These are phyloP conservation scores for Diarsia rubi DNA, from an alignment of 2,888 invertebrate genomes.

Conservation along the genomic window DNA sequence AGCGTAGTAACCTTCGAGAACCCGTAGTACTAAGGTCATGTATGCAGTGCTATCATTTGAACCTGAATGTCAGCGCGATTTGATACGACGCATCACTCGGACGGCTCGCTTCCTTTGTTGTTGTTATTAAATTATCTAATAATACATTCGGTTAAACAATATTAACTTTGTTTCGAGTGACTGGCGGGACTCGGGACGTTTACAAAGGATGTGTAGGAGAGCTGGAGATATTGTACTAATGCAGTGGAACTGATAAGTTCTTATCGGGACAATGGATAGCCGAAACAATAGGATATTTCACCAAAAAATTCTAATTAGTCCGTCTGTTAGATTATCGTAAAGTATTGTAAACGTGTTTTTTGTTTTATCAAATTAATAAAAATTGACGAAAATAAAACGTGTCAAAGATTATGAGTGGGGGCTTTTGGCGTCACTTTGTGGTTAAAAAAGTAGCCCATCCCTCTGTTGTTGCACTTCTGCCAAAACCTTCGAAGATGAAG, in stretches of 20 bases:
- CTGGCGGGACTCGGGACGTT: constrained; percentile 9
- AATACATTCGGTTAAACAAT: constrained; percentile 70
- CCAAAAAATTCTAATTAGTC: no score
- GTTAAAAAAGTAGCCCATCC: no score
- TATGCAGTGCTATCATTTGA: constrained; percentile 80
- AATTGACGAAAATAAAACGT: no score
- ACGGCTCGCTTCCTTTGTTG: constrained; percentile 87
- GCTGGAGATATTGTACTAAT: constrained; percentile 23
- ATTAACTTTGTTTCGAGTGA: constrained; percentile 52
- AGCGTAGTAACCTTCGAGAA: constrained; percentile 55
- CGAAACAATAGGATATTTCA: no score
- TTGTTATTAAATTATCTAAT: constrained; percentile 85
- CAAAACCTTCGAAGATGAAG: not conserved
- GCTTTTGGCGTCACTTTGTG: no score
- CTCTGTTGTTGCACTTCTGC: not conserved
- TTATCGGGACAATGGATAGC: not conserved
- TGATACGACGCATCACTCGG: constrained; percentile 87
- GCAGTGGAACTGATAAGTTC: constrained; percentile 42
- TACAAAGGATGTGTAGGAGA: constrained; percentile 17
- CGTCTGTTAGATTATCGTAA: no score
- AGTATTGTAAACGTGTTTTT: no score
- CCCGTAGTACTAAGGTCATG: constrained; percentile 70
- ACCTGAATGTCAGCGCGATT: constrained; percentile 88
- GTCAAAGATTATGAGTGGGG: no score
- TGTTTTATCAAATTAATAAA: no score